Conservation (phyloP, 2,797 vertebrate species). For the Enteromius thamalakanensis region DNA sequence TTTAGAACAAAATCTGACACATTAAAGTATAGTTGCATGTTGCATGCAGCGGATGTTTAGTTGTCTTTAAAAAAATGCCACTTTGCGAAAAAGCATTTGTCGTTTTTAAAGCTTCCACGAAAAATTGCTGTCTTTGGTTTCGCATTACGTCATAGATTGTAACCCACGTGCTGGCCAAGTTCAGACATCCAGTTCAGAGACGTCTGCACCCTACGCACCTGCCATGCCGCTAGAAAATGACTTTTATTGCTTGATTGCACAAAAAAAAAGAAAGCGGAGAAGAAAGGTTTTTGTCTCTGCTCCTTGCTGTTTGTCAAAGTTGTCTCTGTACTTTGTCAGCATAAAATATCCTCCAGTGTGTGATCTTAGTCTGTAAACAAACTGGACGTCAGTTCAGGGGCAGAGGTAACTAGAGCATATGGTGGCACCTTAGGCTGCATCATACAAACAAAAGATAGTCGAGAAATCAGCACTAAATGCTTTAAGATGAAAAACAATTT, state of each 20-base stretch:
- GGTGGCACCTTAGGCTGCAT: background rate
- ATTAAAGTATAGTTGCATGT: background rate
- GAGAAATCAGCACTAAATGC: background rate
- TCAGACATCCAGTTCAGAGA: slow-evolving; percentile 45
- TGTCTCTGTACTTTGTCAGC: slow-evolving; percentile 9
- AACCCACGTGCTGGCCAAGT: slow-evolving; percentile 59
- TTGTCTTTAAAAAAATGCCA: background rate
- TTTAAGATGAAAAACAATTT: background rate
- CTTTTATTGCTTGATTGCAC: background rate
- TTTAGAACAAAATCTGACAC: background rate
- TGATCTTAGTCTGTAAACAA: slow-evolving; percentile 45
- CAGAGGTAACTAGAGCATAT: slow-evolving; percentile 5
- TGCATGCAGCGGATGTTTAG: background rate
- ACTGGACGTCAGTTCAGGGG: slow-evolving; percentile 22
- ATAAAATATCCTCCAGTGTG: slow-evolving; percentile 15
- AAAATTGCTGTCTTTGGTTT: slow-evolving; percentile 47
- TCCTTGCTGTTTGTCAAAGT: slow-evolving; percentile 2
- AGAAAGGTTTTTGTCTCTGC: background rate
- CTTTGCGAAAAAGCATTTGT: slow-evolving; percentile 33
- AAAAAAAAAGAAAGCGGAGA: background rate
- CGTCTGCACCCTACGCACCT: slow-evolving; percentile 51
- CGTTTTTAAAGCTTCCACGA: slow-evolving; percentile 42
- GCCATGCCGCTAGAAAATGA: slow-evolving; percentile 34
- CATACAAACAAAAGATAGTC: background rate
- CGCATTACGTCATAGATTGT: slow-evolving; percentile 62